Conservation (phyloP, 2,888 invertebrate species). For the Drosophila stalkeri region DNA sequence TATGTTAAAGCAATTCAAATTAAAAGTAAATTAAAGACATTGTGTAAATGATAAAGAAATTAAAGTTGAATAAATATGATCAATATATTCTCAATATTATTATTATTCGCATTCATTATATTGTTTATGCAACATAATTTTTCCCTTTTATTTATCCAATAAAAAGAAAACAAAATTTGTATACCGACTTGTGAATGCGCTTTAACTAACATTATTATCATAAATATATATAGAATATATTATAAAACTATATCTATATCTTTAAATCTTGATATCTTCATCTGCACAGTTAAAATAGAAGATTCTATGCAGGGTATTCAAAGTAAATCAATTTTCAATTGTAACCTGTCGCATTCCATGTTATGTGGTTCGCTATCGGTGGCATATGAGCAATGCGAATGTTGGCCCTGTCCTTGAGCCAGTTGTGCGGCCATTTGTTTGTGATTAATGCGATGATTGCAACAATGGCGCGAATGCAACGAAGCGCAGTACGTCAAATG, state of each 20-base stretch:
- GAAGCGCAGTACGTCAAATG: slow-evolving; percentile 70
- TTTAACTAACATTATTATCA: too few species aligned
- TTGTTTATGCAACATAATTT: too few species aligned
- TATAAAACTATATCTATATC: background rate
- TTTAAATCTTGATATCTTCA: background rate
- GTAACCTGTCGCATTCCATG: background rate
- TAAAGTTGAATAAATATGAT: too few species aligned
- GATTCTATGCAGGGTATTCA: background rate
- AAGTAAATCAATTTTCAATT: slow-evolving; percentile 12
- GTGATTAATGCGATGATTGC: slow-evolving; percentile 72
- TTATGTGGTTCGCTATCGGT: background rate
- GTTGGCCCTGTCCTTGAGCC: slow-evolving; percentile 56
- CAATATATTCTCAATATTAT: too few species aligned
- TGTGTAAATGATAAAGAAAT: too few species aligned
- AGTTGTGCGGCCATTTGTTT: slow-evolving; percentile 52
- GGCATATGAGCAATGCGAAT: slow-evolving; percentile 34
- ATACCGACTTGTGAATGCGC: too few species aligned
- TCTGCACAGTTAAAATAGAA: background rate
- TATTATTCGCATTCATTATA: too few species aligned
- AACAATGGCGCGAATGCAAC: slow-evolving; percentile 62
- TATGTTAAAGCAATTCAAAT: too few species aligned
- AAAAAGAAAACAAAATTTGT: too few species aligned
- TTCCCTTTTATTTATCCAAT: too few species aligned
- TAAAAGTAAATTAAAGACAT: too few species aligned
- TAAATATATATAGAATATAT: too few species aligned